Conservation (phyloP, 2,888 invertebrate genomes). For the Agonum fuliginosum region DNA sequence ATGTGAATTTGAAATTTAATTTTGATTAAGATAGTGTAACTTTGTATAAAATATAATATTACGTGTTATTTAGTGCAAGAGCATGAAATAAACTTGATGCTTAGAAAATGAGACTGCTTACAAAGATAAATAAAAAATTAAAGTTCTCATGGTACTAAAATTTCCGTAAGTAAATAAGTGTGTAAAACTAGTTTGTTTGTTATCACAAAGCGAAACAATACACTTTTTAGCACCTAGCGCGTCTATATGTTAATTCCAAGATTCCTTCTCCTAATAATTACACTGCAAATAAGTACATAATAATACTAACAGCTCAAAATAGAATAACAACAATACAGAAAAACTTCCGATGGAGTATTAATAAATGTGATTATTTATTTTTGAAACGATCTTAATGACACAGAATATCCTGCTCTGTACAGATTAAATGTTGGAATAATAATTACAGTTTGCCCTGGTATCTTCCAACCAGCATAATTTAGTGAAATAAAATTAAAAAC, state of each 20-base stretch:
- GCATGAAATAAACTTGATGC: too few relatives aligned
- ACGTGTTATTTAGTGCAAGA: too few relatives aligned
- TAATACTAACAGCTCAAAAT: background rate
- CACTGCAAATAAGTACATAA: background rate
- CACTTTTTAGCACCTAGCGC: slow-evolving; percentile 8
- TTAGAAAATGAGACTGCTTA: background rate
- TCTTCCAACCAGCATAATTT: slow-evolving; percentile 38
- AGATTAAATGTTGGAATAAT: slow-evolving; percentile 31
- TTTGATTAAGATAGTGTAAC: too few relatives aligned
- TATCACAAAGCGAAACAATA: slow-evolving; percentile 32
- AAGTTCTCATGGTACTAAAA: slow-evolving; percentile 25
- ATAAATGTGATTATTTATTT: slow-evolving; percentile 12
- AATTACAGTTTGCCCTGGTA: slow-evolving; percentile 20
- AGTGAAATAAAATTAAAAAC: slow-evolving; percentile 35
- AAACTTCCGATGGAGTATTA: background rate
- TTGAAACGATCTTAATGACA: background rate
- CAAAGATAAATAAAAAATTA: slow-evolving; percentile 15
- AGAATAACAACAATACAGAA: background rate
- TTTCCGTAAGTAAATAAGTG: slow-evolving; percentile 24
- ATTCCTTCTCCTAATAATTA: background rate
- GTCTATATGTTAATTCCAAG: slow-evolving; percentile 17
- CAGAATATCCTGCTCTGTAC: background rate
- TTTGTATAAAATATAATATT: too few relatives aligned
- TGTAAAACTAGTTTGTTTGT: slow-evolving; percentile 12
- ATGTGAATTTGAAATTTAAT: too few relatives aligned